A percentile compares a stretch with the other conserved stretches of the same genome.
These are phyloP conservation scores for Cisticola juncidis DNA, from an alignment of 2,113 vertebrate species.

Conservation along the genomic window DNA sequence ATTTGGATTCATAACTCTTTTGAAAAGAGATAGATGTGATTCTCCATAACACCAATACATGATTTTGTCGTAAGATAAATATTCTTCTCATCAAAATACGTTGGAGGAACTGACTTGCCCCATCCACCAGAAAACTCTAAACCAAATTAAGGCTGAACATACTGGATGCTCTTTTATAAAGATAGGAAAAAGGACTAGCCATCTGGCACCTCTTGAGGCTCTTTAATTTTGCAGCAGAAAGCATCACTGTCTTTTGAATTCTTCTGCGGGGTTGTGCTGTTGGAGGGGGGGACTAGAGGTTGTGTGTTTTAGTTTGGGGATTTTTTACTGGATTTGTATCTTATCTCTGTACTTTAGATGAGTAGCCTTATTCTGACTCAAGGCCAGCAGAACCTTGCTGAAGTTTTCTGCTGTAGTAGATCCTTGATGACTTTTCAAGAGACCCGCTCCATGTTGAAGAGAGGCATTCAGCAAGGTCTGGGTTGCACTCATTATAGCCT, in stretches of 20 bases:
- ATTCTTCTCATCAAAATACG: slow-evolving; percentile 8
- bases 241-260: neutral
- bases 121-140: slow-evolving; percentile 21
- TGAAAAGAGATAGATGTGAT: neutral
- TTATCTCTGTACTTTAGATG: neutral
- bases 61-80: slow-evolving; percentile 44
- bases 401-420: neutral
- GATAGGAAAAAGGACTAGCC: neutral
- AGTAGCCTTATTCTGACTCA: neutral
- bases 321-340: neutral
- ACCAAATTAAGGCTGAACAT: slow-evolving; percentile 22
- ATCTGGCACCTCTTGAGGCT: slow-evolving; percentile 4
- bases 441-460: neutral
- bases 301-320: neutral
- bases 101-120: neutral
- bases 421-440: neutral
- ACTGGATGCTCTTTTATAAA: slow-evolving; percentile 29
- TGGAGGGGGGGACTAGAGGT: neutral
- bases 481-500: neutral
- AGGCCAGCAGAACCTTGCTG: neutral
- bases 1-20: slow-evolving; percentile 29
- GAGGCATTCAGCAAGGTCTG: neutral
- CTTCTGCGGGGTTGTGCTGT: neutral
- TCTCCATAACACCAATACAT: neutral
- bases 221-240: slow-evolving; percentile 1